Evolutionary conservation across 2,888 invertebrate genomes (phyloP), one percentile per base, ranked within the genome.

Genomic region (Geotrupes spiniger): DNA sequence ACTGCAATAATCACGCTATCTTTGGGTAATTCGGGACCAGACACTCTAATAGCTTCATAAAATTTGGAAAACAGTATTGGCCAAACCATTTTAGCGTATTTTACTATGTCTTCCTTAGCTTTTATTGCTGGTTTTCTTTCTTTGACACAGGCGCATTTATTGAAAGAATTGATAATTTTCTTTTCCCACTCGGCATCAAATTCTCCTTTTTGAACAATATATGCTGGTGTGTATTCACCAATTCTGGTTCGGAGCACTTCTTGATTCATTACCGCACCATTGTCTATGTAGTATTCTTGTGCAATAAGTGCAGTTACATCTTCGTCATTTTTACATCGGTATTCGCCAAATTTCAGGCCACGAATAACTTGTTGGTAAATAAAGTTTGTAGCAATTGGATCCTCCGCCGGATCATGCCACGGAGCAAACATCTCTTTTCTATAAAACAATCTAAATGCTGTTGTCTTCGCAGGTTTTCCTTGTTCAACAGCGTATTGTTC

Each of bases 401-500:
- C 96, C 49, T 84, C 80, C 0, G 80, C 70, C 2, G 94, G 89
- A 73, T 94, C 87, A 67, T 94, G 92, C 96, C 96, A 96, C 0
- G 92, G 90, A 14, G 87, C 79, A 70, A 93, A 93, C 47, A 96
- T 88, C 77, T 96, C 96, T 75, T 88, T 89, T 41, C 92, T 78
- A 69, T 89, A 85, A 72, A 89, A 92, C 38, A 94, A 71, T 59
- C 89, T 81, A 95, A 95, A 97, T 0, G 90, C 89, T 2, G 92
- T 91, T 63, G 82, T 87, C 59, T 87, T 79, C 69, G 94, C 93
- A 46, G 85, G 82, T 2, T 85, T 83, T 0, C 92, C 92, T 68
- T 90, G 87, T 71, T 94, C 94, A 72, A 89, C 92, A 16, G 92
- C 89, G 70, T 91, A 94, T 69, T 96, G 95, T 70, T 97, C 96